phyloP scores from a whole-genome alignment of 2,113 vertebrate genomes.

The Tapirus terrestris region DNA sequence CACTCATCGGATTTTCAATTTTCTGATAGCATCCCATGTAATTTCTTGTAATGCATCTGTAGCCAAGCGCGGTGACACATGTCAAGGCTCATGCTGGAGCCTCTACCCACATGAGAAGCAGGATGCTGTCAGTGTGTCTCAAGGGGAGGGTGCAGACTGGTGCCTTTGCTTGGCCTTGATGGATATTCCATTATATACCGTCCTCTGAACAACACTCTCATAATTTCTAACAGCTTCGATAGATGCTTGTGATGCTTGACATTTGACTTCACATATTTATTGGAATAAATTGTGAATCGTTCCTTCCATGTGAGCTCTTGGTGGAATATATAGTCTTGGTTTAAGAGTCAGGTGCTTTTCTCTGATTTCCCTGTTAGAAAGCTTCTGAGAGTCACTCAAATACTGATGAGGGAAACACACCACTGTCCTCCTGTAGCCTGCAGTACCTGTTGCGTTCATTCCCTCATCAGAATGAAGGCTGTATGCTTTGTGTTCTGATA shows the following conservation, averaged over 20 bases:
- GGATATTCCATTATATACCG: not conserved
- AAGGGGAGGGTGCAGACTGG: not conserved
- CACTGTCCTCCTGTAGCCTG: not conserved
- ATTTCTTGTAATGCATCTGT: conserved; percentile 86
- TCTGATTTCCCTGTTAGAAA: conserved; percentile 19
- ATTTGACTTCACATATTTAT: conserved; percentile 59
- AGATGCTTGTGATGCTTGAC: conserved; percentile 47
- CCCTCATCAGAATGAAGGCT: not conserved
- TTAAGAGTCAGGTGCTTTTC: conserved; percentile 23
- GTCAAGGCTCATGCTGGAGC: conserved; percentile 75
- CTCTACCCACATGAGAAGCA: conserved; percentile 65
- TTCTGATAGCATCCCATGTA: conserved; percentile 89
- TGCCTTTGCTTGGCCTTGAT: conserved; percentile 53
- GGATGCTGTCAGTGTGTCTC: conserved; percentile 60
- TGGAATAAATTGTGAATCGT: not conserved
- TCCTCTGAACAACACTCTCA: not conserved
- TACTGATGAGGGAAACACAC: not conserved
- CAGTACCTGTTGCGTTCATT: not conserved
- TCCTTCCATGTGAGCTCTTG: not conserved
- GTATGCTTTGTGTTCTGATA: not conserved
- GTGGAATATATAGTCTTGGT: not conserved
- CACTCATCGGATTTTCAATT: conserved; percentile 87
- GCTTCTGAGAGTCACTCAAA: not conserved
- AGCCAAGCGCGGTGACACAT: conserved; percentile 79
- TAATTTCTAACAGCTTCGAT: conserved; percentile 56